phyloP scores from a whole-genome alignment of 2,797 vertebrate species.

The Brachyrhaphis roseni region DNA sequence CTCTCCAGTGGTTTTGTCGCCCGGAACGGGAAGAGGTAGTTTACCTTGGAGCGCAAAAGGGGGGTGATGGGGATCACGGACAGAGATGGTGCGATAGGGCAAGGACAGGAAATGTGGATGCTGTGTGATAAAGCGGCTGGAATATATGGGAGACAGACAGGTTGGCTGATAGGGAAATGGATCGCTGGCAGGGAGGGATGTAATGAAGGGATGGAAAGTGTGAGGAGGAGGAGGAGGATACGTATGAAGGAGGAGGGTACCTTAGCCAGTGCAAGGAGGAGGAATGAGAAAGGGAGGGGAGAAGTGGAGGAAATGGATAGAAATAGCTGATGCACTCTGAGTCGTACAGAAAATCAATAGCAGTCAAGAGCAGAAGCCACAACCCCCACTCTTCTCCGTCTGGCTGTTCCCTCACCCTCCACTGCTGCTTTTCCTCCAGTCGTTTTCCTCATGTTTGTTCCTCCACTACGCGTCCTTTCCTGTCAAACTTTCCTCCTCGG shows the following conservation, averaged over 20 bases:
- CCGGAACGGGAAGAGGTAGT: conserved; percentile 28
- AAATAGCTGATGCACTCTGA: conserved; percentile 84
- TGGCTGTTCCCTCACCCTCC: conserved; percentile 33
- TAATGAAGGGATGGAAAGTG: conserved; percentile 69
- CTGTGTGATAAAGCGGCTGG: conserved; percentile 65
- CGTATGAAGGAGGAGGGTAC: conserved; percentile 60
- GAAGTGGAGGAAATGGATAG: conserved; percentile 81
- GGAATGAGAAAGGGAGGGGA: conserved; percentile 47
- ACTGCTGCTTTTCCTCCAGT: conserved; percentile 20
- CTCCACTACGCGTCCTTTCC: conserved; percentile 38
- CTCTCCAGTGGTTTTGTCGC: neutral
- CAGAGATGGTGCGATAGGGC: conserved; percentile 44
- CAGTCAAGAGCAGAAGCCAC: conserved; percentile 79
- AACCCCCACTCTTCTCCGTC: conserved; percentile 62
- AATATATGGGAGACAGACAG: conserved; percentile 62
- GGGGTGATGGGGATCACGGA: conserved; percentile 43
- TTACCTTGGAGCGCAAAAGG: conserved; percentile 46
- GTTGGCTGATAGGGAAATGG: conserved; percentile 64
- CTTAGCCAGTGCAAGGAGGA: conserved; percentile 43
- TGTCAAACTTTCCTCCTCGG: conserved; percentile 30
- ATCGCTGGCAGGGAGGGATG: conserved; percentile 57
- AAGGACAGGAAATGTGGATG: conserved; percentile 62
- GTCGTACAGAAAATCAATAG: conserved; percentile 85
- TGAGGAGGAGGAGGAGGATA: conserved; percentile 60
- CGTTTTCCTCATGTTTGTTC: conserved; percentile 30